These are phyloP conservation scores for Enteromius paludinosus DNA, from an alignment of 2,797 vertebrate genomes.

Conservation along the genomic window DNA sequence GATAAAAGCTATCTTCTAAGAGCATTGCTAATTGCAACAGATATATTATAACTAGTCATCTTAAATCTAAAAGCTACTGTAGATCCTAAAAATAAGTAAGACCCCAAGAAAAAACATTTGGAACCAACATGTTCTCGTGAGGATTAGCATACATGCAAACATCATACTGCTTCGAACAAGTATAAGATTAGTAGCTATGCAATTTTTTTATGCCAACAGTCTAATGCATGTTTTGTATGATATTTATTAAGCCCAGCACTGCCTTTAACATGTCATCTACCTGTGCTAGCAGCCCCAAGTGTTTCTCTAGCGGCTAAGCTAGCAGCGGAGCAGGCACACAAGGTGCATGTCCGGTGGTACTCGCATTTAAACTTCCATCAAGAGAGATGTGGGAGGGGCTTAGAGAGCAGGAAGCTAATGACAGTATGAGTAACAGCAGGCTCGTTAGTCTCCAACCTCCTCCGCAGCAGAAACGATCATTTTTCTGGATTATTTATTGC, in stretches of 20 bases:
- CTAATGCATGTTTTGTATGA: neutral
- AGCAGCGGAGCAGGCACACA: neutral
- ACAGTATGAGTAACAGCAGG: constrained; percentile 27
- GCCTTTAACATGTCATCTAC: neutral
- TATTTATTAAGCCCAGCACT: neutral
- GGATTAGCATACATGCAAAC: neutral
- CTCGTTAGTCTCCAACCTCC: constrained; percentile 29
- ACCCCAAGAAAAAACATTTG: neutral
- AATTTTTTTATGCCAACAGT: constrained; percentile 15
- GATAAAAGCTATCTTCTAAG: neutral
- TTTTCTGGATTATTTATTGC: constrained; percentile 42
- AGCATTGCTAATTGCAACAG: neutral
- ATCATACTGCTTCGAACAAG: neutral
- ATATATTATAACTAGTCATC: neutral
- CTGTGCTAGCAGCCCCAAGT: neutral
- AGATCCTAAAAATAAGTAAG: neutral
- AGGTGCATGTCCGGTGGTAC: neutral
- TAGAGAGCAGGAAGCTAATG: constrained; percentile 21
- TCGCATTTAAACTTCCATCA: constrained; percentile 11
- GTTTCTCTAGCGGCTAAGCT: constrained; percentile 20
- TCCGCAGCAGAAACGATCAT: constrained; percentile 8
- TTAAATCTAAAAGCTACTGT: neutral
- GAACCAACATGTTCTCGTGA: neutral
- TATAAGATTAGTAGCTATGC: neutral
- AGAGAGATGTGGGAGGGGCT: constrained; percentile 13